Conservation (phyloP, 2,113 vertebrate species). For the Pelecanoides urinatrix region DNA sequence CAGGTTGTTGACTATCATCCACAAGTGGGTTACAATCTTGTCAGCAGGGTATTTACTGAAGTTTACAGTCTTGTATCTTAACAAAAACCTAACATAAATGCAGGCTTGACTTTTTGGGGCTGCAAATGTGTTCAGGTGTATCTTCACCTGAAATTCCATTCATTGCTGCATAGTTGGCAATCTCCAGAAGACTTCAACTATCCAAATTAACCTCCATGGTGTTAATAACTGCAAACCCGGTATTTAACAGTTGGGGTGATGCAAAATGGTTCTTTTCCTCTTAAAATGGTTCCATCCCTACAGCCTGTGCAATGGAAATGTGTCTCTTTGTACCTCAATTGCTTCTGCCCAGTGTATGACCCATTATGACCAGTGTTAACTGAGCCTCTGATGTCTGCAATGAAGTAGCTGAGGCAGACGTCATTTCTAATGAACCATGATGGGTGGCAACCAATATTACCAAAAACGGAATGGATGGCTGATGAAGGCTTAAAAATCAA, state of each 20-base stretch:
- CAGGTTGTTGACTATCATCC: neutral
- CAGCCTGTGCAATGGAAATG: neutral
- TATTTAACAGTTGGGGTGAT: neutral
- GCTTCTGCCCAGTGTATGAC: neutral
- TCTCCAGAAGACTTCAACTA: neutral
- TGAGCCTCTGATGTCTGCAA: neutral
- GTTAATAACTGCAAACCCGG: neutral
- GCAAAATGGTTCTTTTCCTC: neutral
- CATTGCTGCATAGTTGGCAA: neutral
- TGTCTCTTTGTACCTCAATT: neutral
- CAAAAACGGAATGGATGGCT: neutral
- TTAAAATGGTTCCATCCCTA: neutral
- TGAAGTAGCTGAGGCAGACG: neutral
- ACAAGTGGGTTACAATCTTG: neutral
- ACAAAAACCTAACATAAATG: neutral
- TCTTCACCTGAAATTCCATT: neutral
- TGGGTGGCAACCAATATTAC: neutral
- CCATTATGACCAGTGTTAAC: neutral
- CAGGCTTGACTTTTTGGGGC: neutral
- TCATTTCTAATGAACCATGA: neutral
- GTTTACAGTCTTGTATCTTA: no score
- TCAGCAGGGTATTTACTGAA: neutral
- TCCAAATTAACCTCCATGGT: neutral
- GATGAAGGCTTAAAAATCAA: neutral
- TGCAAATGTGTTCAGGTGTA: neutral